These are phyloP conservation scores for Habroteleia sp. DNA, from an alignment of 2,888 invertebrate species.

Conservation along the genomic window DNA sequence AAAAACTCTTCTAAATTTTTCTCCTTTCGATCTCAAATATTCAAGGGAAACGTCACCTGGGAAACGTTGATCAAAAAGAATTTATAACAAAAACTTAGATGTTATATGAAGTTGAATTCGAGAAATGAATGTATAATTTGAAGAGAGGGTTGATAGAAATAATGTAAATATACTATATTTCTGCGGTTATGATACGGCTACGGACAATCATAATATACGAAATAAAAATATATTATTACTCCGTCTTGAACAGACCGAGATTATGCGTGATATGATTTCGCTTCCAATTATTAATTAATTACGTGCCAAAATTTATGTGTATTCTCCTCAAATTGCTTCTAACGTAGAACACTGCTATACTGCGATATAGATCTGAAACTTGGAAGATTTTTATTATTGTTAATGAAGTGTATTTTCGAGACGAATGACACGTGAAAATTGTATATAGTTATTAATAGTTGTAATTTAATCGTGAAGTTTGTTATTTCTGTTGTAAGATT, in stretches of 20 bases:
- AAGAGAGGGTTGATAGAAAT: background rate
- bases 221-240: constrained; percentile 2
- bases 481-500: background rate
- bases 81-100: background rate
- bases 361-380: background rate
- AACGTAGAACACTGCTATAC: background rate
- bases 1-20: too few species aligned
- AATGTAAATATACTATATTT: constrained; percentile 9
- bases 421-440: constrained; percentile 1
- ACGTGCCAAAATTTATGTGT: constrained; percentile 34
- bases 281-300: constrained; percentile 29
- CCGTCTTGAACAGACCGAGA: constrained; percentile 4
- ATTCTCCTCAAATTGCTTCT: constrained; percentile 12
- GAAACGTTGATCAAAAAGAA: too few species aligned
- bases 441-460: constrained; percentile 5
- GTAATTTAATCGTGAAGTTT: constrained; percentile 7
- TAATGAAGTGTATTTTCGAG: constrained; percentile 6
- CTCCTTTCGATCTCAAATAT: too few species aligned
- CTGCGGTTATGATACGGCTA: background rate
- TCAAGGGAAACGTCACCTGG: too few species aligned
- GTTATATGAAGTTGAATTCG: too few species aligned
- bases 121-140: too few species aligned
- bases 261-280: constrained; percentile 41
- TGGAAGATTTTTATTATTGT: constrained; percentile 3
- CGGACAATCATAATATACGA: constrained; percentile 22